A percentile compares a stretch with the other conserved stretches of the same genome.
These are phyloP conservation scores for Notolabrus celidotus DNA, from an alignment of 2,797 vertebrate species.

Conservation along the genomic window DNA sequence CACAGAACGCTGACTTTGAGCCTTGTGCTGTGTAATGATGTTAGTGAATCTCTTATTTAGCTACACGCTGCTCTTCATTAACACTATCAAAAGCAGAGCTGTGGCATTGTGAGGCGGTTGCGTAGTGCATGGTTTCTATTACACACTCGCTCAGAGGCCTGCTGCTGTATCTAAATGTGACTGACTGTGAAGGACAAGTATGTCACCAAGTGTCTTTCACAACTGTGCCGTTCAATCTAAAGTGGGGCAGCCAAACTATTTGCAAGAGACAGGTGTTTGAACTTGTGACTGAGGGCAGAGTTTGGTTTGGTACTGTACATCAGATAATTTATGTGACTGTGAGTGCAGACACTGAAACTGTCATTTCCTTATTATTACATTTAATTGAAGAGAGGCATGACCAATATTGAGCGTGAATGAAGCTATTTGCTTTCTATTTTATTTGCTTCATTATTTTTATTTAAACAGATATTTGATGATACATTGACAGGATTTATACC, in stretches of 20 bases:
- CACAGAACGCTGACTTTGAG: not conserved
- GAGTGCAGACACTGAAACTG: too few relatives aligned
- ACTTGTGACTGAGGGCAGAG: not conserved
- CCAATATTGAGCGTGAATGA: too few relatives aligned
- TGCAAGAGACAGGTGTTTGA: slow-evolving; percentile 41
- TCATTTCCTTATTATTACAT: too few relatives aligned
- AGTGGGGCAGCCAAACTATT: slow-evolving; percentile 28
- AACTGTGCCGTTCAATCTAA: slow-evolving; percentile 45
- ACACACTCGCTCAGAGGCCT: slow-evolving; percentile 3
- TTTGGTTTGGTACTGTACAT: not conserved
- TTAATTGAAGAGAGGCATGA: too few relatives aligned
- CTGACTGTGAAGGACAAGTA: slow-evolving; percentile 15
- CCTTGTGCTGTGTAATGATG: not conserved
- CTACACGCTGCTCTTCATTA: slow-evolving; percentile 2
- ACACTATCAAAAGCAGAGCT: slow-evolving; percentile 1
- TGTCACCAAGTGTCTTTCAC: slow-evolving; percentile 28
- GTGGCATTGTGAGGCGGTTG: slow-evolving; percentile 1
- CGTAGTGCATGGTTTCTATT: slow-evolving; percentile 11
- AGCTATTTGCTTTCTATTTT: too few relatives aligned
- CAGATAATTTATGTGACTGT: too few relatives aligned
- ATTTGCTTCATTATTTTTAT: too few relatives aligned
- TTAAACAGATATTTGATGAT: too few relatives aligned
- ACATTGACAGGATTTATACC: too few relatives aligned
- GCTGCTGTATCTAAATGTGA: slow-evolving; percentile 11
- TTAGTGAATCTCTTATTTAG: slow-evolving; percentile 1